phyloP scores from a whole-genome alignment of 2,113 vertebrate genomes.

The Cheilinus undulatus region DNA sequence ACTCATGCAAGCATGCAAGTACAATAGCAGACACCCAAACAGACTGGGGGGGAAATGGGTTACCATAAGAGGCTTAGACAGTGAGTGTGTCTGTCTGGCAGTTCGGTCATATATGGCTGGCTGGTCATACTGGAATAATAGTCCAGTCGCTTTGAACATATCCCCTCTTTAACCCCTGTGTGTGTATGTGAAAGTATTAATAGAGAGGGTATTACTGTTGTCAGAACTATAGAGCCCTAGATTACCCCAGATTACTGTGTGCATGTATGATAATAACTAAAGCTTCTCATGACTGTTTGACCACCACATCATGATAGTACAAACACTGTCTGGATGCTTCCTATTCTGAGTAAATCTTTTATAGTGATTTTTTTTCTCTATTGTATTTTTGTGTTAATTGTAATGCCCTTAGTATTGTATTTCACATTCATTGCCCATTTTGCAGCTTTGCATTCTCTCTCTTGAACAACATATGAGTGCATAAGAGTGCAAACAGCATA shows the following conservation, averaged over 20 bases:
- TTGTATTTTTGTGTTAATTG: not conserved
- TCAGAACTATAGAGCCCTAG: constrained; percentile 64
- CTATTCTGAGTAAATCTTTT: not conserved
- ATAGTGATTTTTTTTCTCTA: not conserved
- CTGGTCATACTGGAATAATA: constrained; percentile 59
- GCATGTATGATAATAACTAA: constrained; percentile 27
- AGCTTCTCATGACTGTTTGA: constrained; percentile 28
- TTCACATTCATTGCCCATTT: not conserved
- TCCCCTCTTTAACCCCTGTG: constrained; percentile 9
- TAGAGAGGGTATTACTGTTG: constrained; percentile 70
- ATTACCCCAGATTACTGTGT: constrained; percentile 67
- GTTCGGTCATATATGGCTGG: constrained; percentile 50
- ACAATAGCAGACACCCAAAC: constrained; percentile 62
- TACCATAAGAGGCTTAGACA: constrained; percentile 72
- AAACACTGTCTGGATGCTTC: constrained; percentile 37
- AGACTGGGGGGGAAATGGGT: constrained; percentile 64
- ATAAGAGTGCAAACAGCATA: too few relatives aligned
- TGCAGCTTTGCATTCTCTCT: too few relatives aligned
- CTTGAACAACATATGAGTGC: too few relatives aligned
- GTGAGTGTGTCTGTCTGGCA: constrained; percentile 20
- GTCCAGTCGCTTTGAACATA: constrained; percentile 48
- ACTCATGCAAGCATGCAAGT: constrained; percentile 32
- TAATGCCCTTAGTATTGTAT: not conserved
- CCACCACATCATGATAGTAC: constrained; percentile 38
- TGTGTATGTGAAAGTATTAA: constrained; percentile 62